These are phyloP conservation scores for Myotis daubentonii DNA, from an alignment of 2,797 vertebrate species.

Conservation along the genomic window DNA sequence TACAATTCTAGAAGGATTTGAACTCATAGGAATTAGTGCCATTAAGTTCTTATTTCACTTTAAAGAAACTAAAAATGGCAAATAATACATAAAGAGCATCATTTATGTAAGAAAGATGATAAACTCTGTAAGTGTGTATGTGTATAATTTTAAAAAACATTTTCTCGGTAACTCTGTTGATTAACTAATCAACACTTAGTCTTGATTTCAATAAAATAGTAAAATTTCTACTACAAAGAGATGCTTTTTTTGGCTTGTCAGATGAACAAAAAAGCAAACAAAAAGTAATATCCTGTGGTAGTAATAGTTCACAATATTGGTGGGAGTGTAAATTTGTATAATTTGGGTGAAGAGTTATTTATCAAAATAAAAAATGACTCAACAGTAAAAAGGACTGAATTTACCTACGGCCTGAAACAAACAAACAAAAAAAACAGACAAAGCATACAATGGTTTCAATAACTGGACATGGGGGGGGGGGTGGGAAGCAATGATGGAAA, in stretches of 20 bases:
- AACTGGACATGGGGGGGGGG: not conserved
- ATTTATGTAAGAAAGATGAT: not conserved
- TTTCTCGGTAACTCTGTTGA: not conserved
- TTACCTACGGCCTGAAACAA: not conserved
- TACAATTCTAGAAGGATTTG: not conserved
- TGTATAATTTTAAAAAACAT: not conserved
- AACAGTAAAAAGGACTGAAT: not conserved
- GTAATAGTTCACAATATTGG: not conserved
- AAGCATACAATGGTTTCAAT: not conserved
- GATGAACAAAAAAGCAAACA: constrained; percentile 3
- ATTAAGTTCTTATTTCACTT: constrained; percentile 15
- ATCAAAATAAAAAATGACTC: constrained; percentile 43
- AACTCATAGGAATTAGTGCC: not conserved
- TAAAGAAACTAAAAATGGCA: not conserved
- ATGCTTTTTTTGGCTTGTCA: not conserved
- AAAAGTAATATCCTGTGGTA: not conserved
- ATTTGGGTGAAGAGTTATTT: not conserved
- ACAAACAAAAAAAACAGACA: not conserved
- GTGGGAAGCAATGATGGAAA: not conserved
- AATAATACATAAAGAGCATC: not conserved
- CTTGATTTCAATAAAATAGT: not conserved
- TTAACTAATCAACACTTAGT: not conserved
- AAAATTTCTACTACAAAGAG: not conserved
- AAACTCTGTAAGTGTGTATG: not conserved
- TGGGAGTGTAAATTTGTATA: not conserved